Conservation (phyloP, 2,888 invertebrate genomes). For the Limnephilus rhombicus region DNA sequence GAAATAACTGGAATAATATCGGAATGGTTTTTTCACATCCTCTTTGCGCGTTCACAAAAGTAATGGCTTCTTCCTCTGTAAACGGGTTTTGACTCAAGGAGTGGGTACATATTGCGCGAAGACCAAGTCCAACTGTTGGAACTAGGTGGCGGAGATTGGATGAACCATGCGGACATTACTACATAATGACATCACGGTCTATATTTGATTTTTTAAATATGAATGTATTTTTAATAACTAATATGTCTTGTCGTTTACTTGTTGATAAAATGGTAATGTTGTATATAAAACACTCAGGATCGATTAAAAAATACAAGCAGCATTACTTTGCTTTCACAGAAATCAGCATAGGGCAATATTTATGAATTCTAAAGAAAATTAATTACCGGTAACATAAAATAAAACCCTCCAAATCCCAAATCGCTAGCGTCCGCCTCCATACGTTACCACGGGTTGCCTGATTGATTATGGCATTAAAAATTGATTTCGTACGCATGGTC, state of each 20-base stretch:
- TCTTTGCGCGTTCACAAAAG: slow-evolving; percentile 33
- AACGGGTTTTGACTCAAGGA: slow-evolving; percentile 36
- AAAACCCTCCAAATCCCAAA: background rate
- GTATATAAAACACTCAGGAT: background rate
- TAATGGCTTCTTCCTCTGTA: slow-evolving; percentile 31
- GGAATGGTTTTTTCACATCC: slow-evolving; percentile 36
- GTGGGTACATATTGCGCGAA: background rate
- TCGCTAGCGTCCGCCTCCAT: slow-evolving; percentile 14
- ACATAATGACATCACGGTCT: background rate
- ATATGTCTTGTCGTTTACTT: background rate
- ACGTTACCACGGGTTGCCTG: background rate
- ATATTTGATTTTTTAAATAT: background rate
- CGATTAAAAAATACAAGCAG: background rate
- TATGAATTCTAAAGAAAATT: background rate
- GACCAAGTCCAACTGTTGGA: slow-evolving; percentile 4
- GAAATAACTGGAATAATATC: slow-evolving; percentile 39
- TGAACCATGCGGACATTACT: background rate
- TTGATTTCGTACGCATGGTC: slow-evolving; percentile 12
- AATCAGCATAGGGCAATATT: background rate
- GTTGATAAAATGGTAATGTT: background rate
- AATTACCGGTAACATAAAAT: slow-evolving; percentile 7
- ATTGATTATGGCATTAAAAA: slow-evolving; percentile 28
- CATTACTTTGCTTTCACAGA: background rate
- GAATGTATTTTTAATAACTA: too few species aligned
- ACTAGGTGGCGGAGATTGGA: background rate